phyloP scores from a whole-genome alignment of 2,888 invertebrate genomes.

The Nebria salina region DNA sequence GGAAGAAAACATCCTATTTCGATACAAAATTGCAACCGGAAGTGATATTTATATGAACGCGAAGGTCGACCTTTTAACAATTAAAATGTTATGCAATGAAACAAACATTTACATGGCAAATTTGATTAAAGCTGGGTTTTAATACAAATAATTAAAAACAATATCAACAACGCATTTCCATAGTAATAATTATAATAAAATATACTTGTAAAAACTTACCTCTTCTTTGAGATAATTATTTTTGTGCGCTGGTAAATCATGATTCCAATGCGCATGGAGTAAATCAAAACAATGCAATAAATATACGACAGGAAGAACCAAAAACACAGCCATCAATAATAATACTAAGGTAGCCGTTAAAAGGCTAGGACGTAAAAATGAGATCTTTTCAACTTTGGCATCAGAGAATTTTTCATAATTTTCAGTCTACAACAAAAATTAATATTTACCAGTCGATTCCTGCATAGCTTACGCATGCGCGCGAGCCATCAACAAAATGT shows the following conservation, averaged over 20 bases:
- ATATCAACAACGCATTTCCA: no score
- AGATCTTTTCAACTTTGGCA: constrained; percentile 40
- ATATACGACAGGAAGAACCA: constrained; percentile 61
- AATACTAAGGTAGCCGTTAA: constrained; percentile 57
- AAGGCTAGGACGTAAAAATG: constrained; percentile 57
- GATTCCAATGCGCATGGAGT: constrained; percentile 53
- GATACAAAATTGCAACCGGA: neutral
- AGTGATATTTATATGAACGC: neutral
- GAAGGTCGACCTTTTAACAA: no score
- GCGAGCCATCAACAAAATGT: no score
- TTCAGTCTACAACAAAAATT: constrained; percentile 52
- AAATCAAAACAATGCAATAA: constrained; percentile 61
- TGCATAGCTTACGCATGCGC: no score
- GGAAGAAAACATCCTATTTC: neutral
- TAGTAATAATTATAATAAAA: no score
- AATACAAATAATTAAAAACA: no score
- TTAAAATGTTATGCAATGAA: no score
- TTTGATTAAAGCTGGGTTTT: no score
- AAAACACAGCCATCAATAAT: constrained; percentile 59
- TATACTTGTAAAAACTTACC: constrained; percentile 47
- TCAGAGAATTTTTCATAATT: constrained; percentile 56
- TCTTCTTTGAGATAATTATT: constrained; percentile 50
- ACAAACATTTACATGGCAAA: no score
- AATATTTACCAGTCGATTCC: neutral
- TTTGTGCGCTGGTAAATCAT: constrained; percentile 46